A percentile compares a stretch with the other conserved stretches of the same genome.
Evolutionary conservation across 2,888 invertebrate species (phyloP).

Genomic region (Drosophila anceps): DNA sequence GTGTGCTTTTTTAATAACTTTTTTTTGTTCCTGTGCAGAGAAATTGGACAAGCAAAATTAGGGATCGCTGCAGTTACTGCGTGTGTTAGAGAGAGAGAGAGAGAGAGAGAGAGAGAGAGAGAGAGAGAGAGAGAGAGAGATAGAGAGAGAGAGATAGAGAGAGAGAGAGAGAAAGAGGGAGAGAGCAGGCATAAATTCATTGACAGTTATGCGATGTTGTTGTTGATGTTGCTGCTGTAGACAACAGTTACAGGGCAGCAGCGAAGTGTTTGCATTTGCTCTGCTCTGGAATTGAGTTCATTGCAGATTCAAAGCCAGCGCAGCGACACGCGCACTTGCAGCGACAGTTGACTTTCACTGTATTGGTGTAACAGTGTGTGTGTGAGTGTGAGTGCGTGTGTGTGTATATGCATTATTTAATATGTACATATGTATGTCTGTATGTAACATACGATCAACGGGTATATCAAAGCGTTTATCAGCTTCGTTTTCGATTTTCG

Average conservation of each 20-base stretch:
- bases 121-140: not conserved
- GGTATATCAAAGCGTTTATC: constrained; percentile 63
- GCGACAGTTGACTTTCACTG: constrained; percentile 62
- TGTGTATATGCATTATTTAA: constrained; percentile 6
- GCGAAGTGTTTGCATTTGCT: constrained; percentile 48
- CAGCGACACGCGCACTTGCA: constrained; percentile 25
- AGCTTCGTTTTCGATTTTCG: constrained; percentile 52
- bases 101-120: not conserved
- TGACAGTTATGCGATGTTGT: constrained; percentile 48
- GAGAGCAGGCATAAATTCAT: constrained; percentile 41
- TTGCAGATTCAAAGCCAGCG: constrained; percentile 47
- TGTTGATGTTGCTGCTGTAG: constrained; percentile 16
- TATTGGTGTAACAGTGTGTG: constrained; percentile 34
- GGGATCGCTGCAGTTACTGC: not conserved
- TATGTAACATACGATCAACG: constrained; percentile 39
- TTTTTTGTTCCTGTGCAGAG: constrained; percentile 3
- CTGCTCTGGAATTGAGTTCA: constrained; percentile 63
- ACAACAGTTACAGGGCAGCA: constrained; percentile 11
- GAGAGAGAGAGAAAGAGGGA: too few species aligned
- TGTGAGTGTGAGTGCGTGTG: constrained; percentile 26
- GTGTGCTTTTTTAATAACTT: not conserved
- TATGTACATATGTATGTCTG: constrained; percentile 6
- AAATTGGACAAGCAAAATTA: constrained; percentile 26
- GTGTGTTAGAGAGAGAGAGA: not conserved
- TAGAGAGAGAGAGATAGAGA: not conserved